Base-by-base conservation (phyloP, 2,113 vertebrate species). In the Takifugu flavidus region DNA sequence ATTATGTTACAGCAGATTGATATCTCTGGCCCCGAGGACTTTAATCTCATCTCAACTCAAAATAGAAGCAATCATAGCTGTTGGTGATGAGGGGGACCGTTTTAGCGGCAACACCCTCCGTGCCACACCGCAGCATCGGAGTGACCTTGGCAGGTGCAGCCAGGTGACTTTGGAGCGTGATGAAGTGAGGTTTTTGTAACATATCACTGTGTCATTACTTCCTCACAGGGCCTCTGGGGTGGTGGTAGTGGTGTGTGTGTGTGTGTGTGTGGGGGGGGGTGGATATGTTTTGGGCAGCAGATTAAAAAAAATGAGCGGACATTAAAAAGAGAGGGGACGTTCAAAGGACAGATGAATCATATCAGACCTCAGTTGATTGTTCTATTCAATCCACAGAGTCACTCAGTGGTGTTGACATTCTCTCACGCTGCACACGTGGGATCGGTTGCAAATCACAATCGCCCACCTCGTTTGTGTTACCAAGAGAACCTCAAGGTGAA, bases 361-460 rank as follows among this genome's bases (percentile, higher is more conserved):
- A 66, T 75, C 77, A 75, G 44, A 54, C 42, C 5, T 39, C 53
- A 54, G 57, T 75, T 82, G 77, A 87, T 88, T 91, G 85, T 81
- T 82, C 52, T 79, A 44, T 46, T 80, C 50, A 83, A 84, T 78
- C 70, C 49, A 80, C 84, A 72, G 84, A 83, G 65, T 56, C 52
- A 72, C 65, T 75, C 80, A 82, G 73, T 84, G 85, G 76, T 69
- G 59, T 83, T 86, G 80, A 79, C 68, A 65, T 62, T 56, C 60
- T 46, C 43, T 75, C 70, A 56, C n/a, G 59, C 51, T 56, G 61
- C 49, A 70, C 65, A 72, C n/a, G 49, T 81, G 72, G 82, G 76
- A 79, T 83, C 75, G 81, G 46, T 52, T 59, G 60, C 45, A 57
- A 56, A 67, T 15, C 70, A 56, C 58, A 55, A 62, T 67, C 72